Evolutionary conservation across 2,888 invertebrate genomes (phyloP).

Genomic region (Hirtodrosophila alboralis): DNA sequence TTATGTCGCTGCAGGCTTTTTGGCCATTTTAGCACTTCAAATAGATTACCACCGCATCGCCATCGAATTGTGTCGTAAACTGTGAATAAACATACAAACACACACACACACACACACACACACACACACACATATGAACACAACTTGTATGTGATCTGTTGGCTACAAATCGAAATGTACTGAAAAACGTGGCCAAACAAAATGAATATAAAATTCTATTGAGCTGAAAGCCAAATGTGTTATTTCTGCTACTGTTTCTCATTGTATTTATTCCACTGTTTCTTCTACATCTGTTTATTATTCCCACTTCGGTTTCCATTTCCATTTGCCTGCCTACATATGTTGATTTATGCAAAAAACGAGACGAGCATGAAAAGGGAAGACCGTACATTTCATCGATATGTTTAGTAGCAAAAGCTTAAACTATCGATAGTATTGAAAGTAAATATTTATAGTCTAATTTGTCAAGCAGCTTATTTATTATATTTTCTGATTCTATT

Average conservation of each 20-base stretch:
- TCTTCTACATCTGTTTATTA: too few relatives aligned
- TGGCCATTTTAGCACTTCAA: conserved; percentile 48
- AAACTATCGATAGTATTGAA: too few relatives aligned
- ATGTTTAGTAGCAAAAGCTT: too few relatives aligned
- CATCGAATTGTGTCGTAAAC: conserved; percentile 29
- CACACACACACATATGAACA: background rate
- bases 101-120: conserved; percentile 2
- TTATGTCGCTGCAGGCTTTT: conserved; percentile 53
- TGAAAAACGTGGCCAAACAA: conserved; percentile 17
- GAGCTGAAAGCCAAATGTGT: background rate
- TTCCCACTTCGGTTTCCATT: too few relatives aligned
- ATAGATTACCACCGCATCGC: conserved; percentile 20
- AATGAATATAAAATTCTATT: conserved; percentile 44
- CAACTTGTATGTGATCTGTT: conserved; percentile 16
- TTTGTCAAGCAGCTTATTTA: too few relatives aligned
- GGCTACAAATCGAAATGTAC: conserved; percentile 34
- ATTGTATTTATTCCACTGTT: too few relatives aligned
- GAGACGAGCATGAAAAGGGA: too few relatives aligned
- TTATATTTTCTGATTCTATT: too few relatives aligned
- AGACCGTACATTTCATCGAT: too few relatives aligned
- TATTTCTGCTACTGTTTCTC: background rate
- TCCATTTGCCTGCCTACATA: too few relatives aligned
- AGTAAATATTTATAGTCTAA: too few relatives aligned
- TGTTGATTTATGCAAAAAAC: too few relatives aligned
- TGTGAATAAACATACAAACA: conserved; percentile 7